Evolutionary conservation across 2,888 invertebrate genomes (phyloP).

Genomic region (Patella pellucida): DNA sequence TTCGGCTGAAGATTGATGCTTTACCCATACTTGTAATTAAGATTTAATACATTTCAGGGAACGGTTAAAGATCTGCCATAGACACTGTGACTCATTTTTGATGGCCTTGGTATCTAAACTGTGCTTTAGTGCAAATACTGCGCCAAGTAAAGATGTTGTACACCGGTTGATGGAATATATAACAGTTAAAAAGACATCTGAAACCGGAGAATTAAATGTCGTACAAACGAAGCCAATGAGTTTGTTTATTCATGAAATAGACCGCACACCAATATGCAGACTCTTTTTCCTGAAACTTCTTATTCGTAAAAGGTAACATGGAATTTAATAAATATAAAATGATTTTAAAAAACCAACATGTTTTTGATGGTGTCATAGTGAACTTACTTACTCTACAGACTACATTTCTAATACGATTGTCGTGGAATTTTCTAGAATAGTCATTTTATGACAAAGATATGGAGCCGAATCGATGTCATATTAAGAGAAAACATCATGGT

Average conservation of each 20-base stretch:
- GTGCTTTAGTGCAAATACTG: conserved; percentile 44
- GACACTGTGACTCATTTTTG: conserved; percentile 50
- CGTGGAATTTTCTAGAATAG: no score
- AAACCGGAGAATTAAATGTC: conserved; percentile 24
- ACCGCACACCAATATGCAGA: conserved; percentile 61
- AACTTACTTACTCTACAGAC: no score
- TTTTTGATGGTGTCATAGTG: no score
- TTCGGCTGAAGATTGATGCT: no score
- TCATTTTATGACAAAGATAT: no score
- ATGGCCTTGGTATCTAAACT: conserved; percentile 57
- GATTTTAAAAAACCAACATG: no score
- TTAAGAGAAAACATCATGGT: no score
- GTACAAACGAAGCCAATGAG: conserved; percentile 48
- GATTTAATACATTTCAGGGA: no score
- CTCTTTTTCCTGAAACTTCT: conserved; percentile 60
- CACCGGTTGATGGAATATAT: conserved; percentile 47
- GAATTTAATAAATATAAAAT: no score
- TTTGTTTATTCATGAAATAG: conserved; percentile 54
- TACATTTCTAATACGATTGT: no score
- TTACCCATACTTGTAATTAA: no score
- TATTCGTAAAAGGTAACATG: conserved; percentile 48
- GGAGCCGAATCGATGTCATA: no score
- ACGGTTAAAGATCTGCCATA: conserved; percentile 39
- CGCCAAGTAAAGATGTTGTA: conserved; percentile 45
- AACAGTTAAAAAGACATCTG: conserved; percentile 14